phyloP scores from a whole-genome alignment of 2,888 invertebrate species.

The Lasioglossum oenotherae region DNA sequence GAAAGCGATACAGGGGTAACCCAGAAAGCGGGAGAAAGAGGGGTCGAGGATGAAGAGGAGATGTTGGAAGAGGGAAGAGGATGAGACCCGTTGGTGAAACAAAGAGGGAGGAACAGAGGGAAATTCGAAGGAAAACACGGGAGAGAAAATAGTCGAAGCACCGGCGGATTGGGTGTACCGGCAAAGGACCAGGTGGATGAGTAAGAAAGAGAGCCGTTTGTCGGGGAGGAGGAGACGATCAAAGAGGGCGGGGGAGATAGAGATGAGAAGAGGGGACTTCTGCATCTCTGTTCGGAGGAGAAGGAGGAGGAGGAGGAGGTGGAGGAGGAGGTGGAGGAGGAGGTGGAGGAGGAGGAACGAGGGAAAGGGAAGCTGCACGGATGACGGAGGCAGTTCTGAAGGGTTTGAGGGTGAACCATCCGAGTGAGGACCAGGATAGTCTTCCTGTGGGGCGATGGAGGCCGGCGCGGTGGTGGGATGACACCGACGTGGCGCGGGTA shows the following conservation, averaged over 20 bases:
- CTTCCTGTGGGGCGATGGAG: conserved; percentile 56
- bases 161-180: conserved; percentile 11
- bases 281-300: conserved; percentile 7
- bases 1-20: neutral
- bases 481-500: conserved; percentile 72
- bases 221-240: conserved; percentile 14
- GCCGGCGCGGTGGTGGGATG: conserved; percentile 70
- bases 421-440: conserved; percentile 68
- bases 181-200: conserved; percentile 16
- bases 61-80: neutral
- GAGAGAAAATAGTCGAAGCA: conserved; percentile 13
- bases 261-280: neutral
- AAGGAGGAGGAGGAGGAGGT: conserved; percentile 36
- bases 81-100: conserved; percentile 6
- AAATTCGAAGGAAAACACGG: conserved; percentile 30
- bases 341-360: conserved; percentile 19
- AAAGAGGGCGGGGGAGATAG: conserved; percentile 4
- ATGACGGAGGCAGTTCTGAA: conserved; percentile 63
- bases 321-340: conserved; percentile 42
- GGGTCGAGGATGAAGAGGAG: conserved; percentile 24
- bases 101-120: neutral
- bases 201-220: conserved; percentile 1
- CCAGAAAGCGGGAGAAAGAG: neutral
- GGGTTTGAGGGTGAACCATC: conserved; percentile 73
- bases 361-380: conserved; percentile 44